Percentiles rank a stretch among this genome's conserved stretches.
phyloP scores from a whole-genome alignment of 2,888 invertebrate species.

The Caradrina kadenii region DNA sequence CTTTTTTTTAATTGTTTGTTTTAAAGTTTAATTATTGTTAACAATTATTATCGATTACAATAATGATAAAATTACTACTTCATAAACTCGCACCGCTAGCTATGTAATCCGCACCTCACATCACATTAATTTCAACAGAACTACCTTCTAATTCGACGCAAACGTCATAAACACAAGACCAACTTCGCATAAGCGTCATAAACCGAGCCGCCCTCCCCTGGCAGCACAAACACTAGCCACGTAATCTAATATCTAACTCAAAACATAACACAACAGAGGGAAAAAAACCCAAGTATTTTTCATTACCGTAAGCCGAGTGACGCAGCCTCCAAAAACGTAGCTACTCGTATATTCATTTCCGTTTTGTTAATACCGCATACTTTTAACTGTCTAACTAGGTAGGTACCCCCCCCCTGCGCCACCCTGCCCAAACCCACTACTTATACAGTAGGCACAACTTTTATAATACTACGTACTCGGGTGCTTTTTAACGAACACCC shows the following conservation, averaged over 20 bases:
- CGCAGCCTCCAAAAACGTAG: slow-evolving; percentile 87
- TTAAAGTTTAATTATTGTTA: no score
- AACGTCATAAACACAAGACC: not conserved
- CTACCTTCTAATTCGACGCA: not conserved
- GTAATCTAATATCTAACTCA: slow-evolving; percentile 55
- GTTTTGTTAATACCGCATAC: slow-evolving; percentile 91
- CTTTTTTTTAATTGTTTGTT: no score
- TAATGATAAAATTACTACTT: no score
- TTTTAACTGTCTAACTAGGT: slow-evolving; percentile 91
- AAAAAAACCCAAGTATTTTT: slow-evolving; percentile 84
- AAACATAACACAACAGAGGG: slow-evolving; percentile 69
- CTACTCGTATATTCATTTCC: slow-evolving; percentile 90
- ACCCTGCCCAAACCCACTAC: slow-evolving; percentile 82
- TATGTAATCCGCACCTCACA: no score
- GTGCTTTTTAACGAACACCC: slow-evolving; percentile 90
- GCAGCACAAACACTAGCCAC: slow-evolving; percentile 29
- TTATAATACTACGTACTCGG: slow-evolving; percentile 90
- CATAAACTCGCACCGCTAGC: not conserved
- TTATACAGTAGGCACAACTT: slow-evolving; percentile 91
- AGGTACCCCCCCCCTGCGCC: slow-evolving; percentile 69
- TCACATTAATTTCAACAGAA: not conserved
- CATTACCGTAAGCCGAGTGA: slow-evolving; percentile 88
- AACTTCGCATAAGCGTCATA: slow-evolving; percentile 3
- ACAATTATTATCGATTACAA: no score
- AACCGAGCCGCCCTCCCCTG: not conserved